Percentiles rank a stretch among this genome's conserved stretches.
Conservation (phyloP, 2,888 invertebrate species). For the Steinernema hermaphroditum region DNA sequence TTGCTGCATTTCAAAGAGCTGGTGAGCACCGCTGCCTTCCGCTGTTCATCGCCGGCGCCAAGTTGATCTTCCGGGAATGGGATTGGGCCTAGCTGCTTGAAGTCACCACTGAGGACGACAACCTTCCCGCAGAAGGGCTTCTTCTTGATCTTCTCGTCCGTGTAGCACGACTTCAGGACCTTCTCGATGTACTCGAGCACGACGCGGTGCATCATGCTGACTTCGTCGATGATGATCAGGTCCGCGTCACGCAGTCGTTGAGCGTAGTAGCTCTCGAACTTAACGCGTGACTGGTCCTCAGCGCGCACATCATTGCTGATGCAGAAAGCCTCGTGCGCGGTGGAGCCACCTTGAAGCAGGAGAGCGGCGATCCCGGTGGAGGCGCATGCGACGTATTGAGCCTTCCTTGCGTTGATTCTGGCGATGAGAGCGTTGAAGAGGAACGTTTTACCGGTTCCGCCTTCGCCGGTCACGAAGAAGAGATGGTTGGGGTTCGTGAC, state of each 20-base stretch:
- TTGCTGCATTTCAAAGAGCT: slow-evolving; percentile 22
- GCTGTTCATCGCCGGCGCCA: no score
- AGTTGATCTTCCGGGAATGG: no score
- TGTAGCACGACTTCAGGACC: slow-evolving; percentile 41
- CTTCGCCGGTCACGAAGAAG: slow-evolving; percentile 28
- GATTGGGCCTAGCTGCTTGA: slow-evolving; percentile 35
- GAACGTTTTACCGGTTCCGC: slow-evolving; percentile 34
- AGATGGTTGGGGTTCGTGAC: not conserved
- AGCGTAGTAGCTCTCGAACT: not conserved
- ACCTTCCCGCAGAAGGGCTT: slow-evolving; percentile 41
- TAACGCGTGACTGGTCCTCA: not conserved
- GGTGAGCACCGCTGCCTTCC: no score
- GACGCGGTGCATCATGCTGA: slow-evolving; percentile 35
- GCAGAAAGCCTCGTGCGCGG: slow-evolving; percentile 1
- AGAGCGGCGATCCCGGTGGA: slow-evolving; percentile 23
- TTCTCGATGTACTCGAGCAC: slow-evolving; percentile 35
- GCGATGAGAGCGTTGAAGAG: slow-evolving; percentile 26
- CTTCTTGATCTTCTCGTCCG: no score
- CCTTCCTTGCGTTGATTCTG: not conserved
- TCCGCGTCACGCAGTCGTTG: not conserved
- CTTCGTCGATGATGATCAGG: slow-evolving; percentile 37
- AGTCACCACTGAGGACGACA: slow-evolving; percentile 37
- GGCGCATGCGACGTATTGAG: not conserved
- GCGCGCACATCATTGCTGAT: not conserved
- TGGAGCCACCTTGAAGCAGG: slow-evolving; percentile 10